Evolutionary conservation across 64 coral and sea anemone species (phyloP), one percentile per base, ranked within the genome.

Genomic region (Pocillopora verrucosa): DNA sequence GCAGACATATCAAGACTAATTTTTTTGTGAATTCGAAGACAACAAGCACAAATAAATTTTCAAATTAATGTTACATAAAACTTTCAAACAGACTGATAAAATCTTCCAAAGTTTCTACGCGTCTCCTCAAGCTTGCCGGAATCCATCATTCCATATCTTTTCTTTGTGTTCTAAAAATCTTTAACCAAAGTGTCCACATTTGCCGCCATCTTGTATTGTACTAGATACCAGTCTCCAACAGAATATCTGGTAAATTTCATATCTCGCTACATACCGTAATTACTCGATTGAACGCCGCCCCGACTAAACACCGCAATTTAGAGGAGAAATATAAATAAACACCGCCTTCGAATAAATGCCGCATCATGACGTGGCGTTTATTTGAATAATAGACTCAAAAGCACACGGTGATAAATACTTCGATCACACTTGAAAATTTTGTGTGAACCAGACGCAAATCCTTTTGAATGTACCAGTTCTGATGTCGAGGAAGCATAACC

Each of bases 121-220:
- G 19, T 72, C 19, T 70, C 13, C 0, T 37, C 36, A 58, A 70
- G 20, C 61, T 85, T 65, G 16, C 9, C 10, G 26, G 36, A 25
- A 30, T 5, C 20, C 19, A 11, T 70, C 67, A 70, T 70, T 11
- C 20, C 1, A 20, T 51, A 51, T 0, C 41, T 51, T 51, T 51
- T 51, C 41, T 51, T 51, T 4, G 41, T 51, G 41, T 51, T 51
- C 41, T 51, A 51, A 51, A 51, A 51, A 51, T 51, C 41, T 51
- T 51, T 51, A 4, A 51, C 41, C 3, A 51, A 51, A 51, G 1
- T 51, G 9, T 5, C 35, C 63, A 22, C 9, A 41, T 85, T 9
- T 85, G 82, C 64, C 22, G 82, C 82, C 82, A 85, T 72, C 72
- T 85, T 56, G 65, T 26, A 58, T 2, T 14, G 3, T 72, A 38